Evolutionary conservation across 2,888 invertebrate genomes (phyloP).

Genomic region (Tinea trinotella): DNA sequence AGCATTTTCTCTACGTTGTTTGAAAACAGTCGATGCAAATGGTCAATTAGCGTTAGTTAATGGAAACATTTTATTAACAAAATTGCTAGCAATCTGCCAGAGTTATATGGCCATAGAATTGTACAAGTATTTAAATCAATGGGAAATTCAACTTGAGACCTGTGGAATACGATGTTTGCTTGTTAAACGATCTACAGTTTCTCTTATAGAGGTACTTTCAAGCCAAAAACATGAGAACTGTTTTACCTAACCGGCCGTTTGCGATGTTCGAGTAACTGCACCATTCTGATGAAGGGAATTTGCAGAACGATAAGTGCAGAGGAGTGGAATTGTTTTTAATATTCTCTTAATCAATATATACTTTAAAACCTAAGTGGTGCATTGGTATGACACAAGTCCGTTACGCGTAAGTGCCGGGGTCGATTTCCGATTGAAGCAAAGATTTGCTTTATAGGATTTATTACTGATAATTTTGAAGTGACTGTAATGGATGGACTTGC

Average conservation of each 20-base stretch:
- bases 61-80: slow-evolving; percentile 15
- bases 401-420: too few relatives aligned
- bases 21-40: not conserved
- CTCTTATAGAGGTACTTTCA: slow-evolving; percentile 35
- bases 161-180: slow-evolving; percentile 16
- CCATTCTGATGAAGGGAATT: slow-evolving; percentile 27
- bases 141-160: slow-evolving; percentile 16
- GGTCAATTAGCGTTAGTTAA: slow-evolving; percentile 11
- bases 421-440: too few relatives aligned
- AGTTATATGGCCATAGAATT: slow-evolving; percentile 13
- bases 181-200: slow-evolving; percentile 13
- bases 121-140: slow-evolving; percentile 14
- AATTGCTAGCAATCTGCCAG: slow-evolving; percentile 12
- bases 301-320: slow-evolving; percentile 21
- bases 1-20: slow-evolving; percentile 8
- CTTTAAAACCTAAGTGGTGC: too few relatives aligned
- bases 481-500: too few relatives aligned
- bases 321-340: slow-evolving; percentile 10
- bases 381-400: too few relatives aligned
- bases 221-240: slow-evolving; percentile 58
- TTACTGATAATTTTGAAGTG: too few relatives aligned
- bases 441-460: too few relatives aligned
- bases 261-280: slow-evolving; percentile 36
- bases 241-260: slow-evolving; percentile 57
- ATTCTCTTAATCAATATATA: not conserved